Percentiles rank a stretch among this genome's conserved stretches.
Conservation (phyloP, 2,888 invertebrate genomes). For the Pammene aurita region DNA sequence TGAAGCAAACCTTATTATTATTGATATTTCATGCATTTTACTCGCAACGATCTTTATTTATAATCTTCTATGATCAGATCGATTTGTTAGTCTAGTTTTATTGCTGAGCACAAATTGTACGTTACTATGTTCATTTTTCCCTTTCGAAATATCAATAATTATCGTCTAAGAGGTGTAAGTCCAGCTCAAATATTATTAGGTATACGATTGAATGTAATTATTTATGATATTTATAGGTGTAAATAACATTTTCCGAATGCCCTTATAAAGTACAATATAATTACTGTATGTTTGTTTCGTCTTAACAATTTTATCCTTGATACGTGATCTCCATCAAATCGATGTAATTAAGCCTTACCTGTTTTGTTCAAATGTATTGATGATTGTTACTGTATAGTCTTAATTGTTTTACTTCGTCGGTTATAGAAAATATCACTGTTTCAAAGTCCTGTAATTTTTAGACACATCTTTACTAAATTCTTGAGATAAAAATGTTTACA, state of each 20-base stretch:
- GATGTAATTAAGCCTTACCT: conserved; percentile 63
- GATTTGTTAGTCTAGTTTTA: conserved; percentile 20
- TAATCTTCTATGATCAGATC: conserved; percentile 6
- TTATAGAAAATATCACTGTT: conserved; percentile 60
- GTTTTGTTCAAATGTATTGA: conserved; percentile 53
- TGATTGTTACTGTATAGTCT: conserved; percentile 60
- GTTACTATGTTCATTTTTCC: conserved; percentile 16
- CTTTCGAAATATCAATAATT: conserved; percentile 37
- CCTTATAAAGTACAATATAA: conserved; percentile 72
- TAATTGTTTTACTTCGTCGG: conserved; percentile 49
- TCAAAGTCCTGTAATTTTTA: conserved; percentile 76
- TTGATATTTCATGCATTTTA: conserved; percentile 40
- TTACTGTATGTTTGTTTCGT: conserved; percentile 68
- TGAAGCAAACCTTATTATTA: conserved; percentile 54
- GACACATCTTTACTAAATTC: conserved; percentile 54
- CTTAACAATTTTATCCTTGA: conserved; percentile 72
- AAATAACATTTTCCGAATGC: conserved; percentile 79
- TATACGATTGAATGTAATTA: conserved; percentile 30
- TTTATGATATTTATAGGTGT: conserved; percentile 47
- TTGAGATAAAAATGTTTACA: conserved; percentile 28
- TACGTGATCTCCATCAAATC: conserved; percentile 70
- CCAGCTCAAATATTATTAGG: conserved; percentile 39
- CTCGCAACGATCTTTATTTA: conserved; percentile 26
- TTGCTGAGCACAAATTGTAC: conserved; percentile 11
- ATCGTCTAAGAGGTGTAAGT: conserved; percentile 15